phyloP scores from a whole-genome alignment of 2,888 invertebrate genomes.

The Ochropleura leucogaster region DNA sequence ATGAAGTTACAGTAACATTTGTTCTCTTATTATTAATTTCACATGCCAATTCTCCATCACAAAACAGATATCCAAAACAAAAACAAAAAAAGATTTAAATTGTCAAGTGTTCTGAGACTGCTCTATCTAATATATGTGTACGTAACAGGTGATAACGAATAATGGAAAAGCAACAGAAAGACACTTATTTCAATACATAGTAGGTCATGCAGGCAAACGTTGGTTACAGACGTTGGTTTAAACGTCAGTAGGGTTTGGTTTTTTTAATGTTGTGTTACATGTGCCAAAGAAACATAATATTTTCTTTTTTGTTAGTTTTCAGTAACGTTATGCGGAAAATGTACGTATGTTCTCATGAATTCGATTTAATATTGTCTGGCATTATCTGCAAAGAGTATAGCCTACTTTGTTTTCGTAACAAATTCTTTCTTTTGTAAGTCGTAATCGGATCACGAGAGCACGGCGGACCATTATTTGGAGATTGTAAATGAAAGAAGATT shows the following conservation, averaged over 20 bases:
- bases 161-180: neutral
- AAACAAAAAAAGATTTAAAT: neutral
- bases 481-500: constrained; percentile 15
- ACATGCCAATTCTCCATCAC: too few relatives aligned
- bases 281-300: too few relatives aligned
- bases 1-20: neutral
- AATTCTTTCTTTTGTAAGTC: neutral
- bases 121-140: too few relatives aligned
- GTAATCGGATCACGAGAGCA: constrained; percentile 16
- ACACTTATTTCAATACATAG: neutral
- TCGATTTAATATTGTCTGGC: neutral
- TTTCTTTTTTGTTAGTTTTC: neutral
- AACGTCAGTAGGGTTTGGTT: too few relatives aligned
- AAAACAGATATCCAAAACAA: neutral
- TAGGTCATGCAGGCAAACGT: neutral
- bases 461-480: neutral
- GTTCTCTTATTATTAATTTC: neutral
- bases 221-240: too few relatives aligned
- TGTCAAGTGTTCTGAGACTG: neutral
- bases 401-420: neutral
- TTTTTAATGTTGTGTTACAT: too few relatives aligned
- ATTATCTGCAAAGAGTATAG: neutral
- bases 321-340: neutral
- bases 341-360: neutral
- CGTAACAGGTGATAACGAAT: neutral